Conservation (phyloP, 2,888 invertebrate genomes). For the Sisyra terminalis region DNA sequence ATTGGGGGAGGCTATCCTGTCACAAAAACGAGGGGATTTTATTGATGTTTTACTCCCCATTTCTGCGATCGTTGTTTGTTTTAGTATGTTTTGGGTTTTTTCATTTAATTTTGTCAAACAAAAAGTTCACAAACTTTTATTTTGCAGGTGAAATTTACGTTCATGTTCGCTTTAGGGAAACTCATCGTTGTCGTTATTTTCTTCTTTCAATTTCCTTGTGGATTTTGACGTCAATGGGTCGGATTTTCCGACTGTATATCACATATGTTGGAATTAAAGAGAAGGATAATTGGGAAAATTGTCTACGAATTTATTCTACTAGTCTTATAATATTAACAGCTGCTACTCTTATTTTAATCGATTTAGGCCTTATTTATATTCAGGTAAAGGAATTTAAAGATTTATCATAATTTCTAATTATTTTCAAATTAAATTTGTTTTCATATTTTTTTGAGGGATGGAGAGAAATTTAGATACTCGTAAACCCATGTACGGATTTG, state of each 20-base stretch:
- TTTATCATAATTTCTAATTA: not conserved
- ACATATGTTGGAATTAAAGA: not conserved
- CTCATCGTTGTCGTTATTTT: not conserved
- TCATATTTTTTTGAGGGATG: too few relatives aligned
- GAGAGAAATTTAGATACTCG: too few relatives aligned
- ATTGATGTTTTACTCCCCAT: not conserved
- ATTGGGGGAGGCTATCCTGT: too few relatives aligned
- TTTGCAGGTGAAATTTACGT: slow-evolving; percentile 1
- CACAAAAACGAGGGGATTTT: too few relatives aligned
- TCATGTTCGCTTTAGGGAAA: slow-evolving; percentile 1
- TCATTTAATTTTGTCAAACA: too few relatives aligned
- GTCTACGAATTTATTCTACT: slow-evolving; percentile 1
- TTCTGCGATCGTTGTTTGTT: not conserved
- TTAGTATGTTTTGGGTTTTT: not conserved
- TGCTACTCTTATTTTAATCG: not conserved
- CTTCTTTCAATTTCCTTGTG: slow-evolving; percentile 3
- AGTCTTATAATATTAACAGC: not conserved
- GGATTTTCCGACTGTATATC: not conserved
- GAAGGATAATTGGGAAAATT: not conserved
- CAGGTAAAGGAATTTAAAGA: not conserved
- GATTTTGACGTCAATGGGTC: not conserved
- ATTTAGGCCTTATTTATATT: not conserved
- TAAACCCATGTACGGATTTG: too few relatives aligned
- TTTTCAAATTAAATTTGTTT: too few relatives aligned
- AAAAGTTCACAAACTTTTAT: not conserved